Evolutionary conservation across 2,113 vertebrate species (phyloP).

Genomic region (Brachyhypopomus gauderio): DNA sequence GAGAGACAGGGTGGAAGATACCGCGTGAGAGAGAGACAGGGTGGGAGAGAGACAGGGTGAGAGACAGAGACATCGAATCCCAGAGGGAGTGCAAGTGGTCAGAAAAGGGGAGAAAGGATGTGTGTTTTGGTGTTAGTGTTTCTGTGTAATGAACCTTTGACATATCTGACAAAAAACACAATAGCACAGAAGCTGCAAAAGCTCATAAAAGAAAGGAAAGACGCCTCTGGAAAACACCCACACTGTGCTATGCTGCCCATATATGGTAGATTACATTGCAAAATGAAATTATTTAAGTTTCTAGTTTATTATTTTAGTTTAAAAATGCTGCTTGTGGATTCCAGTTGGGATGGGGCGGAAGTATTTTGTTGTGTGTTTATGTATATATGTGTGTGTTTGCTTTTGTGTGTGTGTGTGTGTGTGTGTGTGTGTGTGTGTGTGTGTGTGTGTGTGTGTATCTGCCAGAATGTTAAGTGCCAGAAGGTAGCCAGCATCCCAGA

Average conservation of each 20-base stretch:
- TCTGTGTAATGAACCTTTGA: not conserved
- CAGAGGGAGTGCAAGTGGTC: conserved; percentile 4
- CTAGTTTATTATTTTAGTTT: no score
- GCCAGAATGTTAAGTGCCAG: conserved; percentile 10
- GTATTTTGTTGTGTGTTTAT: no score
- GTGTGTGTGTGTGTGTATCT: not conserved
- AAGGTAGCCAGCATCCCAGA: conserved; percentile 9
- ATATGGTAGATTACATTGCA: no score
- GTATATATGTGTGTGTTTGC: no score
- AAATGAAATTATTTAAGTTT: no score
- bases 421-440: conserved; percentile 17
- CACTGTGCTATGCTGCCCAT: no score
- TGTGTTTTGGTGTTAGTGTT: conserved; percentile 13
- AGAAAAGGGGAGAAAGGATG: not conserved
- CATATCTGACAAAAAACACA: not conserved
- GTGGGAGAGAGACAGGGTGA: not conserved
- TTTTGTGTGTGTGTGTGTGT: not conserved
- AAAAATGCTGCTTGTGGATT: no score
- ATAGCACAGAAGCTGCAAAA: not conserved
- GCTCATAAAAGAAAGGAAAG: no score
- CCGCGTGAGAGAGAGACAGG: no score
- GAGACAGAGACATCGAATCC: not conserved
- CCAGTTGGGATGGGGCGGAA: no score
- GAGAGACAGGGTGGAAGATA: not conserved
- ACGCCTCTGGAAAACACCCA: no score